Base-by-base conservation (phyloP, 2,888 invertebrate genomes). In the Tinea semifulvella region DNA sequence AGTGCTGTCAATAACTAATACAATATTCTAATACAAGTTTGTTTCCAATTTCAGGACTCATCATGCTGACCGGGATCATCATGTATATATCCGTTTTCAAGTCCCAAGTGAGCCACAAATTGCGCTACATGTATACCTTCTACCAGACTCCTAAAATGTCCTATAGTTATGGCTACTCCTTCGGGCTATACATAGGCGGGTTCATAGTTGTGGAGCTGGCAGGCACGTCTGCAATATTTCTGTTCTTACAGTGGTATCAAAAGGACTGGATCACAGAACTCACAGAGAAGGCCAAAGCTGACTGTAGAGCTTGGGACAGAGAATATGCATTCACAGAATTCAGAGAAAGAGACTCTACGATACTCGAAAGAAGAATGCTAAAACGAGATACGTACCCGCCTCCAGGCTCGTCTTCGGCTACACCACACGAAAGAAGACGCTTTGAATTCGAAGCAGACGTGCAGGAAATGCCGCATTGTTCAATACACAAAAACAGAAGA, bases 1-100 rank as follows among this genome's bases (percentile, higher is more conserved):
- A 22, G 25, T 8, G 25, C 6, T 22, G 8, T 22, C 8, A 5
- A 22, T 22, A 22, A 8, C 25, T 22, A 22, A 22, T 7, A 8
- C 8, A 22, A 22, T 22, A 7, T 22, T 22, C 5, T 11, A 31
- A 31, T 31, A 31, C 11, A n/a, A 7, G 11, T 31, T 31, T 31
- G 6, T n/a, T 22, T 36, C 8, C 18, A 3, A 7, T 83, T 84
- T 43, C 81, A 94, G 95, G 94, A 66, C 83, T 95, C 51, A 84
- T 94, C 53, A 93, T 95, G 91, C 85, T 95, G 56, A 90, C 92
- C 54, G 95, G 94, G 42, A 86, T 95, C 68, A 92, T 95, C 60
- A 92, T 94, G 85, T 95, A 94, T 85, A 94, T 95, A 81, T 94
- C 94, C 46, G 89, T 93, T 60, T 90, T 95, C 68, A 95, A 95